phyloP scores from a whole-genome alignment of 2,888 invertebrate genomes.

The Galerucella nymphaeae region DNA sequence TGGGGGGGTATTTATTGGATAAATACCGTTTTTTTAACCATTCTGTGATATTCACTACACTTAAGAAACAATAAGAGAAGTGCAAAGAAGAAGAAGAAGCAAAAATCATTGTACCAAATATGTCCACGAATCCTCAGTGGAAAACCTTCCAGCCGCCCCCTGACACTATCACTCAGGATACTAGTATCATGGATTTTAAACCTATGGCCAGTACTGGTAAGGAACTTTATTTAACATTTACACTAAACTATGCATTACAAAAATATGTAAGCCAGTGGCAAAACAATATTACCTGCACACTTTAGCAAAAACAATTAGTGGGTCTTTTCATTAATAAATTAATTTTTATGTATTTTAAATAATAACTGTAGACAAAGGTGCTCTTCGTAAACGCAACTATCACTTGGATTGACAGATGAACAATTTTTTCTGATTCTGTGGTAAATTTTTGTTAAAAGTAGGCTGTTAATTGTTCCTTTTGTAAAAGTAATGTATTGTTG shows the following conservation, averaged over 20 bases:
- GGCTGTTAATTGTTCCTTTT: too few species aligned
- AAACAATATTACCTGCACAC: too few species aligned
- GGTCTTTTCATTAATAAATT: too few species aligned
- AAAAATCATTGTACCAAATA: conserved; percentile 61
- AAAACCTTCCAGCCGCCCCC: conserved; percentile 92
- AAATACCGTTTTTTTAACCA: conserved; percentile 64
- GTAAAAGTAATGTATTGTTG: too few species aligned
- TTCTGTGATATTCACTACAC: conserved; percentile 73
- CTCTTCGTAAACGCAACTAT: too few species aligned
- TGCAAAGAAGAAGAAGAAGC: conserved; percentile 58
- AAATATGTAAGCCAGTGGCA: background rate
- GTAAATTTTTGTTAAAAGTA: too few species aligned
- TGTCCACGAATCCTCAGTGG: conserved; percentile 90
- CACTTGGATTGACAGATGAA: too few species aligned
- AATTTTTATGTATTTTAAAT: too few species aligned
- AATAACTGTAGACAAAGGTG: too few species aligned
- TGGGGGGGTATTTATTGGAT: conserved; percentile 57
- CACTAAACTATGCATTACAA: background rate
- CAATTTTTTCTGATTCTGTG: too few species aligned
- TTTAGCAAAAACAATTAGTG: too few species aligned
- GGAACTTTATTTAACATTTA: conserved; percentile 46
- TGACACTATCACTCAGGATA: conserved; percentile 80
- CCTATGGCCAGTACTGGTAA: conserved; percentile 72
- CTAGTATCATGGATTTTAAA: conserved; percentile 84
- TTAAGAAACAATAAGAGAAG: conserved; percentile 63